Evolutionary conservation across 2,888 invertebrate genomes (phyloP).

Genomic region (Pandemis corylana): DNA sequence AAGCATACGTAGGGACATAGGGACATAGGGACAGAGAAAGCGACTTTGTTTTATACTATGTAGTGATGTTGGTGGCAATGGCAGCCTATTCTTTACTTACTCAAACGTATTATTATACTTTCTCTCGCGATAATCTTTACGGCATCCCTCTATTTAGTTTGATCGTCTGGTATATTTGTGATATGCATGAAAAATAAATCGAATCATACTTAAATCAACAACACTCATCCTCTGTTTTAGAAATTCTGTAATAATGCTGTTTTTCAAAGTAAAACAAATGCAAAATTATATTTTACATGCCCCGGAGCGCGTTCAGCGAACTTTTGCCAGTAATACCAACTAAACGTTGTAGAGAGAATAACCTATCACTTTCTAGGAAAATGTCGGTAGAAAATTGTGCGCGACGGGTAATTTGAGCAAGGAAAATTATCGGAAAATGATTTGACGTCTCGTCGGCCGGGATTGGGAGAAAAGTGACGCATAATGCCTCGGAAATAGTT

Average conservation of each 20-base stretch:
- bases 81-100: too few species aligned
- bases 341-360: constrained; percentile 16
- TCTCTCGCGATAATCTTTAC: not conserved
- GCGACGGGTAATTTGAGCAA: constrained; percentile 30
- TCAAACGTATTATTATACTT: not conserved
- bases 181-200: not conserved
- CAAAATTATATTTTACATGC: not conserved
- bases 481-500: not conserved
- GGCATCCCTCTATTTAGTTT: not conserved
- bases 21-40: too few species aligned
- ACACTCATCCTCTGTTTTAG: not conserved
- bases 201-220: not conserved
- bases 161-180: not conserved
- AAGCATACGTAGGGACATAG: too few species aligned
- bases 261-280: not conserved
- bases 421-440: constrained; percentile 18
- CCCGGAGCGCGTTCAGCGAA: constrained; percentile 10
- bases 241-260: not conserved
- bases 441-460: constrained; percentile 3
- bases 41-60: too few species aligned
- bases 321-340: constrained; percentile 12
- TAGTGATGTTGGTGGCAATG: too few species aligned
- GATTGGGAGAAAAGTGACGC: not conserved
- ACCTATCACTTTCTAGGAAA: constrained; percentile 15
- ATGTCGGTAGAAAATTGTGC: constrained; percentile 20